Base-by-base conservation (phyloP, 1,140 invertebrate genomes). In the Gryon sp. region DNA sequence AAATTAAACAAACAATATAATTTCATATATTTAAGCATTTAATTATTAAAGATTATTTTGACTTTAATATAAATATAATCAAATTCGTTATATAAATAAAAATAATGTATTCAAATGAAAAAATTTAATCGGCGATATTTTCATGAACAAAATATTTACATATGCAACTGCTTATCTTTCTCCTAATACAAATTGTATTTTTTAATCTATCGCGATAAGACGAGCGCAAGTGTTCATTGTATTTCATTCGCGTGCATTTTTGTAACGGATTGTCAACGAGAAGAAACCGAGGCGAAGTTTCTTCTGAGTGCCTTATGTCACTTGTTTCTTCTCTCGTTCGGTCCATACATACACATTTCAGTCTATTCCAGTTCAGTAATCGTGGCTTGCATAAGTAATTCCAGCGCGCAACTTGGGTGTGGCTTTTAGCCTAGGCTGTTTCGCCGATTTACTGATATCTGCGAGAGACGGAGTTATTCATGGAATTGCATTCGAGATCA, bases 381-480 rank as follows among this genome's bases (percentile, higher is more conserved):
- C 69, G 74, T 63, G 52, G 63, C 68, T 78, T 78, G 79, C 79
- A 80, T 80, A 80, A 80, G 52, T 76, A 63, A 75, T 75, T 68
- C 41, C 11, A 76, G 52, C 66, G 68, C 68, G 41, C 12, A 34
- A 22, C 14, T 15, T 75, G 72, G 77, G 77, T 68, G 77, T 76
- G 77, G 77, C 53, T 74, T 20, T n/a, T 53, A 28, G 19, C 34
- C 6, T 6, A n/a, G 45, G 18, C n/a, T 45, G 55, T 53, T 62
- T 53, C 41, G 50, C 69, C 50, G 59, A 48, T 73, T 73, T 60
- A 45, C 41, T 32, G 69, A 59, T 69, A 69, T 69, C 45, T 19
- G 36, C 43, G 45, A n/a, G n/a, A n/a, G n/a, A 32, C 34, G 45
- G 26, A 52, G 34, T 30, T 40, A 52, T 59, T 69, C 34, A 28